A percentile compares a stretch with the other conserved stretches of the same genome.
Conservation (phyloP, 2,797 vertebrate species). For the Pipistrellus pygmaeus region DNA sequence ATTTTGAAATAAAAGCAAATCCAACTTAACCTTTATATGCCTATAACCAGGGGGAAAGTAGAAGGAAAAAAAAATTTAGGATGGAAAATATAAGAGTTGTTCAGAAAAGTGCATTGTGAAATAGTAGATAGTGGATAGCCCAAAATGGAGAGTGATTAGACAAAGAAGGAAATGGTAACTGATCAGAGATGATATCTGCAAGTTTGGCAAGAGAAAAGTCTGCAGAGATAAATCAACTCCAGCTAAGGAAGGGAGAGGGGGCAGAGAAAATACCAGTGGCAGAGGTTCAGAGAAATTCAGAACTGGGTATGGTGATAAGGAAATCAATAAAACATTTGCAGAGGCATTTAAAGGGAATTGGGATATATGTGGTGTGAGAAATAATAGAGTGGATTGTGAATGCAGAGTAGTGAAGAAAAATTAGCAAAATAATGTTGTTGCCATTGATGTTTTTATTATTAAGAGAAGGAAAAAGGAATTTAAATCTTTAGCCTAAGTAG, state of each 20-base stretch:
- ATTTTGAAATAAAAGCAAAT: not conserved
- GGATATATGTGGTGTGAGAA: not conserved
- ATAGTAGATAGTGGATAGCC: too few species aligned
- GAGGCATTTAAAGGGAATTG: not conserved
- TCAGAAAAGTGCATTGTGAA: not conserved
- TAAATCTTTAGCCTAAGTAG: not conserved
- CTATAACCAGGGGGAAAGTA: not conserved
- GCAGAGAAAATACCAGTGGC: not conserved
- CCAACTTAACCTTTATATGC: not conserved
- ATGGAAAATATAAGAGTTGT: not conserved
- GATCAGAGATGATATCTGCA: not conserved
- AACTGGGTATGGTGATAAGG: not conserved
- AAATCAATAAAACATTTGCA: not conserved
- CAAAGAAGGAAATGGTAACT: not conserved
- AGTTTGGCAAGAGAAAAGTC: not conserved
- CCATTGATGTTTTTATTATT: not conserved
- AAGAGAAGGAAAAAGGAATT: not conserved
- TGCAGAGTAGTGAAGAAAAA: not conserved
- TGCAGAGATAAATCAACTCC: not conserved
- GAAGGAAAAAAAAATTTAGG: not conserved
- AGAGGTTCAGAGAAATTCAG: not conserved
- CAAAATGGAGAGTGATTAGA: not conserved
- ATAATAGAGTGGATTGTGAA: not conserved
- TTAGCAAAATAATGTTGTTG: not conserved
- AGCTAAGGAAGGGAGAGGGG: fast-evolving